phyloP scores from a whole-genome alignment of 2,113 vertebrate genomes.

The Monarcha castaneiventris region DNA sequence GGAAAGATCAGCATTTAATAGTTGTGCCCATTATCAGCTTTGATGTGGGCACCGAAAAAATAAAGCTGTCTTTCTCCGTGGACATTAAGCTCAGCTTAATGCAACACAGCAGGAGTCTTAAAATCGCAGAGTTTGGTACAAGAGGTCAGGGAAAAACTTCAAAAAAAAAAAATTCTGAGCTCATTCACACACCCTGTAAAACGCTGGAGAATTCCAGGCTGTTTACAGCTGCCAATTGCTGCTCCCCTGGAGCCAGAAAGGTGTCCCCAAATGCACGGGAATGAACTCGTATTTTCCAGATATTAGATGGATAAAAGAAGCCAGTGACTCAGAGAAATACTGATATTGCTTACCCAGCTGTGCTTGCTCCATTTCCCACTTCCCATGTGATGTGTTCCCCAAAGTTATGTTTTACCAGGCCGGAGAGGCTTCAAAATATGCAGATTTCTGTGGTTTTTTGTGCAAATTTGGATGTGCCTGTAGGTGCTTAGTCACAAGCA shows the following conservation, averaged over 20 bases:
- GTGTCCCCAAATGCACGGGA: not conserved
- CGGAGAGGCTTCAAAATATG: not conserved
- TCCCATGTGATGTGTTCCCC: not conserved
- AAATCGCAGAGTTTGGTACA: not conserved
- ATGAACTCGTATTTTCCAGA: not conserved
- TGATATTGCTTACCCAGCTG: not conserved
- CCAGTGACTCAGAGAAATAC: not conserved
- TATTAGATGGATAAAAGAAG: not conserved
- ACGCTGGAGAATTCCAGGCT: not conserved
- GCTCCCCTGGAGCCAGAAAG: not conserved
- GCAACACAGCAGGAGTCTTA: not conserved
- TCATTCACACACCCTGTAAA: not conserved
- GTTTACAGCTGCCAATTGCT: not conserved
- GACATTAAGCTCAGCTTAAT: not conserved
- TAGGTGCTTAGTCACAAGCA: not conserved
- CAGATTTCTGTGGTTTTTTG: not conserved
- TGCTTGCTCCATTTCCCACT: not conserved
- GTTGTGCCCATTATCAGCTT: not conserved
- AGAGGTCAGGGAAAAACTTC: not conserved
- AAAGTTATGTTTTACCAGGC: not conserved
- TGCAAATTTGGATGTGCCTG: not conserved
- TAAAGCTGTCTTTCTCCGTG: not conserved
- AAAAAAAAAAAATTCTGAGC: not conserved
- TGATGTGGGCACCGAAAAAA: not conserved
- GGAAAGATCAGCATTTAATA: conserved; percentile 28